These are phyloP conservation scores for Ophion obscuratus DNA, from an alignment of 2,888 invertebrate genomes.

Conservation along the genomic window DNA sequence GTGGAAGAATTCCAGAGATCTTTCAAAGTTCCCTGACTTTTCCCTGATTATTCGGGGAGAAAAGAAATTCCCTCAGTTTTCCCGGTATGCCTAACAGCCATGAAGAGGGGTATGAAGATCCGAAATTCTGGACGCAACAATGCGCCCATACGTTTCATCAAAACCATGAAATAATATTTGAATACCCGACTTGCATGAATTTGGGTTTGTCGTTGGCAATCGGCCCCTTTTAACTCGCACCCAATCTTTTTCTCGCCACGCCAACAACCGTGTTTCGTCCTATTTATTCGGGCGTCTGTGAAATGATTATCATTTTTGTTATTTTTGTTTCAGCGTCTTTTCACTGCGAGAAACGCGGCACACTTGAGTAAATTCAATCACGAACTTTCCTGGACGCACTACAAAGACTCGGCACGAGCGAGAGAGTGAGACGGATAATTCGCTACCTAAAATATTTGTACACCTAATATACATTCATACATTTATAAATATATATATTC, in stretches of 20 bases:
- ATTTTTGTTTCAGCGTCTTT: conserved; percentile 84
- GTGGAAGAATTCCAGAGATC: too few relatives aligned
- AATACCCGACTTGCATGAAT: too few relatives aligned
- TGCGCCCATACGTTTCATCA: neutral
- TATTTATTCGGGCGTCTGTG: conserved; percentile 36
- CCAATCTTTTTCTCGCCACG: neutral
- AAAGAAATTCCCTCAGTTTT: too few relatives aligned
- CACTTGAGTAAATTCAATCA: conserved; percentile 90
- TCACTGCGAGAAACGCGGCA: conserved; percentile 89
- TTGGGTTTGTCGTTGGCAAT: too few relatives aligned
- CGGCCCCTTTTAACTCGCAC: neutral
- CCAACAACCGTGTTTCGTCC: neutral
- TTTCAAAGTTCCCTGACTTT: too few relatives aligned
- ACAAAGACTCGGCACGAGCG: conserved; percentile 60
- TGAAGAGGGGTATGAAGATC: too few relatives aligned
- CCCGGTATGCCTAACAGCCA: too few relatives aligned
- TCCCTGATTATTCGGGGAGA: too few relatives aligned
- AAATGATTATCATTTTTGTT: conserved; percentile 27
- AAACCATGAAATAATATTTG: neutral
- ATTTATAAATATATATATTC: conserved; percentile 18
- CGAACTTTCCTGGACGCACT: conserved; percentile 88
- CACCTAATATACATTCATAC: neutral
- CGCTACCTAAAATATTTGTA: conserved; percentile 27
- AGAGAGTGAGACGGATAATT: conserved; percentile 53
- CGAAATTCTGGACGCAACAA: too few relatives aligned